Evolutionary conservation across 2,888 invertebrate species (phyloP).

Genomic region (Ommatoiulus sabulosus): DNA sequence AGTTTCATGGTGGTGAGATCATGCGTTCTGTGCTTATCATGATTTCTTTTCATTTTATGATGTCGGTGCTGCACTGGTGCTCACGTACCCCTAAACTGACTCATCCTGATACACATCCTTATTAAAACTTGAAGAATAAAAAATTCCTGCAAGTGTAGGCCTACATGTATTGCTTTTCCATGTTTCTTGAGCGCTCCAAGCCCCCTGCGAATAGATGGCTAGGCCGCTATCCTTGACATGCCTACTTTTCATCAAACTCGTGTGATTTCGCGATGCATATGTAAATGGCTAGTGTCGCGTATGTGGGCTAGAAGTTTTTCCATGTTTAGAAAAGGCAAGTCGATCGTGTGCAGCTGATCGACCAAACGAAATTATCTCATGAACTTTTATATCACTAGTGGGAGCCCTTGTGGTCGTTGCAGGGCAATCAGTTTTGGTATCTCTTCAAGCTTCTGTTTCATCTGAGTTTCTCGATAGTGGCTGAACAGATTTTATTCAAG

Average conservation of each 20-base stretch:
- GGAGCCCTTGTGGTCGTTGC: neutral
- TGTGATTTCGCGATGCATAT: neutral
- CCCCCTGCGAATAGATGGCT: neutral
- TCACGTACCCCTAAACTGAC: neutral
- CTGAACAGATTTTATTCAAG: neutral
- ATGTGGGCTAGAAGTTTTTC: neutral
- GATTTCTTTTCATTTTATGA: slow-evolving; percentile 34
- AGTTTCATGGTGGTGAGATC: neutral
- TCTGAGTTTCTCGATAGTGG: neutral
- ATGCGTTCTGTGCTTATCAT: neutral
- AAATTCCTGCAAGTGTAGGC: neutral
- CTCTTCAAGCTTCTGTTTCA: neutral
- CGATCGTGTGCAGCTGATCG: neutral
- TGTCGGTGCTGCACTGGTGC: slow-evolving; percentile 4
- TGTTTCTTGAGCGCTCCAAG: neutral
- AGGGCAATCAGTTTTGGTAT: neutral
- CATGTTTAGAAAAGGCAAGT: neutral
- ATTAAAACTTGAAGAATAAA: slow-evolving; percentile 4
- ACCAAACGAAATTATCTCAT: neutral
- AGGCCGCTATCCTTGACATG: neutral
- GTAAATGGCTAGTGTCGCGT: neutral
- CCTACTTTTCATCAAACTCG: neutral
- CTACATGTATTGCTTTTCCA: slow-evolving; percentile 8
- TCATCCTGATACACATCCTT: slow-evolving; percentile 9
- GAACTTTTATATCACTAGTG: neutral